A percentile compares a stretch with the other conserved stretches of the same genome.
Conservation (phyloP, 2,888 invertebrate genomes). For the Caenorhabditis virilis region DNA sequence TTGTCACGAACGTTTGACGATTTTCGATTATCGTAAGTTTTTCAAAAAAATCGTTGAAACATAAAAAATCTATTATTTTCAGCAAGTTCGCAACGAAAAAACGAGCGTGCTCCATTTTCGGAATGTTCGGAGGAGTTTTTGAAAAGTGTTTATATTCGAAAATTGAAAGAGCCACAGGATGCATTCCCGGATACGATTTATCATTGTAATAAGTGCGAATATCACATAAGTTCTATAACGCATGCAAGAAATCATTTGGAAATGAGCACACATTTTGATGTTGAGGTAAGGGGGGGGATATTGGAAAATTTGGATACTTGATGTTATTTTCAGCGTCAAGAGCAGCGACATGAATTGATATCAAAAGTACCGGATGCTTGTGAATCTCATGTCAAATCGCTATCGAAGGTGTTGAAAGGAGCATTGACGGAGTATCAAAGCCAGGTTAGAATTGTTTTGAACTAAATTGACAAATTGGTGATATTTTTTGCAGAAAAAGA, state of each 20-base stretch:
- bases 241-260: conserved; percentile 40
- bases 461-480: too few relatives aligned
- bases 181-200: conserved; percentile 42
- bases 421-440: too few relatives aligned
- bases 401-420: too few relatives aligned
- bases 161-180: conserved; percentile 5
- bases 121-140: conserved; percentile 15
- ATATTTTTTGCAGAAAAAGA: neutral
- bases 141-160: conserved; percentile 5
- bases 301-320: too few relatives aligned
- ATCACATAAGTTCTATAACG: conserved; percentile 31
- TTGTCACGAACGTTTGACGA: conserved; percentile 11
- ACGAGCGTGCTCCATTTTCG: neutral
- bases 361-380: too few relatives aligned
- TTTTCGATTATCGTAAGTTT: neutral
- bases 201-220: conserved; percentile 40
- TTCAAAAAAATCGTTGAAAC: conserved; percentile 3
- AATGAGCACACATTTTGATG: conserved; percentile 19
- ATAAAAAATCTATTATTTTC: too few relatives aligned
- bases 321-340: too few relatives aligned
- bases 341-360: too few relatives aligned
- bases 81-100: neutral
- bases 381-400: too few relatives aligned
- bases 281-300: conserved; percentile 4
- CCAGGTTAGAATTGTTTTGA: too few relatives aligned